Conservation (phyloP, 2,797 vertebrate genomes). For the Streptopelia turtur region DNA sequence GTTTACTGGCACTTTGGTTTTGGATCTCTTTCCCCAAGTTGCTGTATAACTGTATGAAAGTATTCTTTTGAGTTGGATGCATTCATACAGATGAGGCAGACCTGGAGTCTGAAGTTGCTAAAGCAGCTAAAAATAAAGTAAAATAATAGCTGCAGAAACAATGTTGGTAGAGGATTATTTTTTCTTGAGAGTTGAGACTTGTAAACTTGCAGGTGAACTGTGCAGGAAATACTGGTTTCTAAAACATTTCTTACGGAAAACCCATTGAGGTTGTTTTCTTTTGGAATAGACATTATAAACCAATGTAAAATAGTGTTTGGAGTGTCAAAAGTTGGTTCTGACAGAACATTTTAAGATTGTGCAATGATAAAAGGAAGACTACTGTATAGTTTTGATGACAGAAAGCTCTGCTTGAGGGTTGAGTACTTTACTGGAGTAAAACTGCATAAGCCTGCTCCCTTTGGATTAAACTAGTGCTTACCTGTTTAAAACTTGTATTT, state of each 20-base stretch:
- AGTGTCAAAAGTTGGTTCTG: constrained; percentile 79
- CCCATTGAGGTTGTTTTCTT: constrained; percentile 50
- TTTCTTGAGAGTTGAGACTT: constrained; percentile 78
- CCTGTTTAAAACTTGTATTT: constrained; percentile 87
- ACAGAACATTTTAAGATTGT: constrained; percentile 79
- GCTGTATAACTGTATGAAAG: constrained; percentile 77
- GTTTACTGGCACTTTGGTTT: constrained; percentile 80
- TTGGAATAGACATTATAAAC: constrained; percentile 73
- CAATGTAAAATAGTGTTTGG: constrained; percentile 78
- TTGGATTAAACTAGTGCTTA: constrained; percentile 87
- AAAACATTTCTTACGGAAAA: constrained; percentile 78
- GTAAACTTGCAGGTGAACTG: constrained; percentile 79
- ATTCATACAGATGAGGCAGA: constrained; percentile 74
- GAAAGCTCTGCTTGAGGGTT: constrained; percentile 83
- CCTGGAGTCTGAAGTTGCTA: constrained; percentile 82
- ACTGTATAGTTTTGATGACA: constrained; percentile 87
- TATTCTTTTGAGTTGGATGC: constrained; percentile 79
- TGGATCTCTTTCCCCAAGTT: constrained; percentile 83
- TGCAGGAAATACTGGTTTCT: constrained; percentile 81
- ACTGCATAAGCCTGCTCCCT: constrained; percentile 87
- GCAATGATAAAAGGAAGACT: constrained; percentile 85
- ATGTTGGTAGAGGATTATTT: constrained; percentile 74
- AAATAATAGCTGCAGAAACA: constrained; percentile 88
- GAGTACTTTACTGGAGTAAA: constrained; percentile 86
- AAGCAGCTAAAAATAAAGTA: constrained; percentile 80